Evolutionary conservation across 2,113 vertebrate species (phyloP).

Genomic region (Panthera uncia): DNA sequence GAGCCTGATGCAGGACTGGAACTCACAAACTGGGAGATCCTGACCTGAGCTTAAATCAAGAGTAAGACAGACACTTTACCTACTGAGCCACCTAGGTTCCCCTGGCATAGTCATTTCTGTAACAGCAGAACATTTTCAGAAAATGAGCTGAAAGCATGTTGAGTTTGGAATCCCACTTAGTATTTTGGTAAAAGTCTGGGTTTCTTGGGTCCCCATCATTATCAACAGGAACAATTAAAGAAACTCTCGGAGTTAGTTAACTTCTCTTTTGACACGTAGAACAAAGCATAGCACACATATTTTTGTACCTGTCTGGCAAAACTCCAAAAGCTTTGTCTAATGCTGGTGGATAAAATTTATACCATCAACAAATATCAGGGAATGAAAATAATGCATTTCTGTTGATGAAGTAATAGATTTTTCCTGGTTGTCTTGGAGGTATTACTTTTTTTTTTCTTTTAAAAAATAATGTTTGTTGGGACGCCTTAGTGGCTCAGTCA

Average conservation of each 20-base stretch:
- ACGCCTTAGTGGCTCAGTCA: too few species aligned
- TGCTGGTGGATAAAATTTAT: slow-evolving; percentile 38
- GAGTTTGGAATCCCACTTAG: neutral
- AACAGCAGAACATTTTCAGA: slow-evolving; percentile 42
- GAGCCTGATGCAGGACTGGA: too few species aligned
- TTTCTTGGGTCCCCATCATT: slow-evolving; percentile 31
- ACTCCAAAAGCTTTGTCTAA: slow-evolving; percentile 50
- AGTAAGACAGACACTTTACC: too few species aligned
- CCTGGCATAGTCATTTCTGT: neutral
- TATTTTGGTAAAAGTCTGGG: slow-evolving; percentile 36
- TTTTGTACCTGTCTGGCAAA: slow-evolving; percentile 60
- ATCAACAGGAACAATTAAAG: neutral
- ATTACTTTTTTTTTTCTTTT: neutral
- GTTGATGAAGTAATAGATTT: slow-evolving; percentile 40
- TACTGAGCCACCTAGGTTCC: too few species aligned
- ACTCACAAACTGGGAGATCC: too few species aligned
- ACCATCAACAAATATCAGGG: neutral
- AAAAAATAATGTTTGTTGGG: neutral
- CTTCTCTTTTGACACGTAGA: slow-evolving; percentile 58
- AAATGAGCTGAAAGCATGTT: slow-evolving; percentile 20
- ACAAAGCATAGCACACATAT: slow-evolving; percentile 1
- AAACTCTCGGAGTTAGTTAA: slow-evolving; percentile 47
- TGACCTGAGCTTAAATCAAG: too few species aligned
- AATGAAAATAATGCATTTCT: slow-evolving; percentile 42
- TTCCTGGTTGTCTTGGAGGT: neutral